Conservation (phyloP, 2,888 invertebrate genomes). For the Eupeodes latifasciatus region DNA sequence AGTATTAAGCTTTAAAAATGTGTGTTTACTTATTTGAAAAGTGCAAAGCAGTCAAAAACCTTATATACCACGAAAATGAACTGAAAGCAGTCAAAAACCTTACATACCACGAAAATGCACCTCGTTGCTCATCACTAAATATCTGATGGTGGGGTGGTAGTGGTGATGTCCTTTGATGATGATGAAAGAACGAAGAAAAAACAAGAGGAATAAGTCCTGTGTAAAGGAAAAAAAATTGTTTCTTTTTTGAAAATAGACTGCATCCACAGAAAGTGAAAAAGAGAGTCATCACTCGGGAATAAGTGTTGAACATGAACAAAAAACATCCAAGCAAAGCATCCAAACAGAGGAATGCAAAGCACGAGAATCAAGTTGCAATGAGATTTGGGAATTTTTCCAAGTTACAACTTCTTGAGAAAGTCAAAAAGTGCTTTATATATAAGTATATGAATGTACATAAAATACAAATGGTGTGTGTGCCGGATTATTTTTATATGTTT, state of each 20-base stretch:
- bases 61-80: slow-evolving; percentile 2
- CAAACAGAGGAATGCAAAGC: slow-evolving; percentile 35
- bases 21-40: no score
- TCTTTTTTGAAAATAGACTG: slow-evolving; percentile 46
- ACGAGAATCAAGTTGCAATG: slow-evolving; percentile 63
- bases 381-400: slow-evolving; percentile 71
- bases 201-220: slow-evolving; percentile 17
- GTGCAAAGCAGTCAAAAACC: no score
- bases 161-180: slow-evolving; percentile 2
- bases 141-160: background rate
- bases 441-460: background rate
- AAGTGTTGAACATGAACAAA: slow-evolving; percentile 52
- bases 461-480: background rate
- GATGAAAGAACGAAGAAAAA: slow-evolving; percentile 30
- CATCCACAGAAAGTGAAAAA: slow-evolving; percentile 30
- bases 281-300: slow-evolving; percentile 50
- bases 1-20: no score
- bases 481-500: slow-evolving; percentile 12
- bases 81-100: slow-evolving; percentile 15
- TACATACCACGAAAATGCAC: background rate
- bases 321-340: slow-evolving; percentile 17
- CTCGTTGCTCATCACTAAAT: slow-evolving; percentile 18
- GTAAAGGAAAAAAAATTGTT: slow-evolving; percentile 37
- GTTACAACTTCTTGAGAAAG: slow-evolving; percentile 34
- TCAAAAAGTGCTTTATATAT: slow-evolving; percentile 25